phyloP scores from a whole-genome alignment of 2,113 vertebrate genomes.

The Hemiprocne comata region DNA sequence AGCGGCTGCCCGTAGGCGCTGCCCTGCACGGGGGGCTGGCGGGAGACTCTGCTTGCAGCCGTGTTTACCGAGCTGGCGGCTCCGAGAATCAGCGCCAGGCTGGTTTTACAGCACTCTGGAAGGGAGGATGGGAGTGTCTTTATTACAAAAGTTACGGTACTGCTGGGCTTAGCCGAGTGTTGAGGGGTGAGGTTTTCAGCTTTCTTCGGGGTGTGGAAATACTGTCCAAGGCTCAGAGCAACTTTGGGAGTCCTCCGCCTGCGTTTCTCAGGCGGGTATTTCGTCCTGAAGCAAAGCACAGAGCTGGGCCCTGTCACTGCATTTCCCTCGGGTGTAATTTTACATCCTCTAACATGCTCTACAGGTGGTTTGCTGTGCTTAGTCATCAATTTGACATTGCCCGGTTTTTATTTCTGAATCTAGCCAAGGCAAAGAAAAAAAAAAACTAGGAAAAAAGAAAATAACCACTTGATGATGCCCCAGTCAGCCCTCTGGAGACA shows the following conservation, averaged over 20 bases:
- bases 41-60: background rate
- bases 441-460: too few species aligned
- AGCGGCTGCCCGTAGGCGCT: background rate
- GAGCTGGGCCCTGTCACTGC: background rate
- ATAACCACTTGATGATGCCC: background rate
- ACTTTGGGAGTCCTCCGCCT: background rate
- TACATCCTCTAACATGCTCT: background rate
- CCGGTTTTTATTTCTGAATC: background rate
- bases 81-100: background rate
- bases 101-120: background rate
- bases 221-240: background rate
- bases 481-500: background rate
- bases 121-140: background rate
- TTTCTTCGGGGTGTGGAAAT: background rate
- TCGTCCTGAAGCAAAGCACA: background rate
- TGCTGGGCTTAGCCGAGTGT: background rate
- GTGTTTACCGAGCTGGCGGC: background rate
- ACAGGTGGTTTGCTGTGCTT: conserved; percentile 13
- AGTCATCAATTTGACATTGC: background rate
- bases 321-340: background rate
- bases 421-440: background rate
- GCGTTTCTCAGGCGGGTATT: background rate
- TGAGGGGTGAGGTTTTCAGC: background rate
- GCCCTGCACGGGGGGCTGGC: background rate
- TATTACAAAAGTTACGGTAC: background rate